A percentile compares a stretch with the other conserved stretches of the same genome.
phyloP scores from a whole-genome alignment of 2,113 vertebrate species.

The Deroptyus accipitrinus region DNA sequence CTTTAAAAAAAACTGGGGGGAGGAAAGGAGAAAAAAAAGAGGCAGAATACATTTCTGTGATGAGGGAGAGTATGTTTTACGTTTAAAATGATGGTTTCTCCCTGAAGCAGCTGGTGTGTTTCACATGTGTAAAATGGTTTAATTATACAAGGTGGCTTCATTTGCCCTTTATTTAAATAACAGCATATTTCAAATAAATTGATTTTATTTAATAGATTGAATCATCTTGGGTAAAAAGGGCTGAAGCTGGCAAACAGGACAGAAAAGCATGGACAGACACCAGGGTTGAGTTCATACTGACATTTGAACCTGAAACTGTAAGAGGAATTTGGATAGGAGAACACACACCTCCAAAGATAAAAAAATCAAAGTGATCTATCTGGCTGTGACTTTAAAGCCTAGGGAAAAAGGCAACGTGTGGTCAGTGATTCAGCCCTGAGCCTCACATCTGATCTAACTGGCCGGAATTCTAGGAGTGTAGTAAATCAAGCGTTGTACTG shows the following conservation, averaged over 20 bases:
- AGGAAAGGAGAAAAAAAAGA: not conserved
- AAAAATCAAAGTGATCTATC: not conserved
- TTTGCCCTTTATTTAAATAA: not conserved
- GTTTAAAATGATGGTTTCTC: not conserved
- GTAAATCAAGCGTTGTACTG: not conserved
- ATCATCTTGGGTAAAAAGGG: not conserved
- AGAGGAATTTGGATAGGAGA: not conserved
- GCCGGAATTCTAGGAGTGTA: not conserved
- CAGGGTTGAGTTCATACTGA: not conserved
- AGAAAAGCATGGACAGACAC: not conserved
- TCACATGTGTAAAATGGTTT: not conserved
- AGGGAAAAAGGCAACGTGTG: not conserved
- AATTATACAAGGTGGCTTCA: not conserved
- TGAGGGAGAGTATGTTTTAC: slow-evolving; percentile 7
- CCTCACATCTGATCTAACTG: not conserved
- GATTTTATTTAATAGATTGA: not conserved
- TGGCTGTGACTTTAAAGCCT: not conserved
- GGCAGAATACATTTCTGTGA: slow-evolving; percentile 19
- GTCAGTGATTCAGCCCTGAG: not conserved
- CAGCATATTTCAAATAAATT: not conserved
- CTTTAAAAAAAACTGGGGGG: not conserved
- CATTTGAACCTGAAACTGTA: not conserved
- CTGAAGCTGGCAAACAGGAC: not conserved
- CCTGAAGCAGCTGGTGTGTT: not conserved
- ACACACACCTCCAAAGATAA: not conserved